Base-by-base conservation (phyloP, 2,888 invertebrate genomes). In the Phalera bucephala region DNA sequence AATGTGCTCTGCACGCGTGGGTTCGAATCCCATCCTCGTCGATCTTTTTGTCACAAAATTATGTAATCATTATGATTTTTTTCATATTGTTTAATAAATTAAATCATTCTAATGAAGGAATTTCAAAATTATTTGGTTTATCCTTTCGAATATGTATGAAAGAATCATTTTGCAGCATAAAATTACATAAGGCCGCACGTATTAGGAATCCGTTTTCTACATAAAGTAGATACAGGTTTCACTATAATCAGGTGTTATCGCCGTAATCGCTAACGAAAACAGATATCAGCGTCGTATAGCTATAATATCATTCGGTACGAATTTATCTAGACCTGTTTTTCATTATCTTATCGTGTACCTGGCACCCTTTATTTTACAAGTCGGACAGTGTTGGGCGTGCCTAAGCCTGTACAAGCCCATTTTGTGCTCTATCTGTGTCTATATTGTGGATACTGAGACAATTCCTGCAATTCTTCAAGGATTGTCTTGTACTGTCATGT, bases 1-100 rank as follows among this genome's bases (percentile, higher is more conserved):
- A 94, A 93, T 94, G 94, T 93, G 94, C 93, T 94, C 93, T 94
- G 93, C 94, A 93, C 94, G 94, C 94, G 93, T 93, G 93, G 93
- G 94, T 94, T 93, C 93, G 93, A 93, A 93, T 94, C 93, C 93
- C 93, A 93, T 93, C 93, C 93, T 93, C 93, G 93, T 93, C 93
- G 93, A 77, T 38, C 35, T 64, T 74, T 78, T 79, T 45, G 12
- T 6, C 28, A 13, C 6, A n/a, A n/a, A n/a, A n/a, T n/a, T n/a
- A n/a, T n/a, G n/a, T n/a, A n/a, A n/a, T n/a, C n/a, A n/a, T n/a
- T n/a, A n/a, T n/a, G n/a, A n/a, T n/a, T n/a, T n/a, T n/a, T n/a
- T n/a, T n/a, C n/a, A n/a, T n/a, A n/a, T n/a, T n/a, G n/a, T n/a
- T n/a, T n/a, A n/a, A n/a, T n/a, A n/a, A n/a, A n/a, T n/a, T n/a